Percentiles rank a stretch among this genome's conserved stretches.
Evolutionary conservation across 2,797 vertebrate species (phyloP).

Genomic region (Acanthornis magna): DNA sequence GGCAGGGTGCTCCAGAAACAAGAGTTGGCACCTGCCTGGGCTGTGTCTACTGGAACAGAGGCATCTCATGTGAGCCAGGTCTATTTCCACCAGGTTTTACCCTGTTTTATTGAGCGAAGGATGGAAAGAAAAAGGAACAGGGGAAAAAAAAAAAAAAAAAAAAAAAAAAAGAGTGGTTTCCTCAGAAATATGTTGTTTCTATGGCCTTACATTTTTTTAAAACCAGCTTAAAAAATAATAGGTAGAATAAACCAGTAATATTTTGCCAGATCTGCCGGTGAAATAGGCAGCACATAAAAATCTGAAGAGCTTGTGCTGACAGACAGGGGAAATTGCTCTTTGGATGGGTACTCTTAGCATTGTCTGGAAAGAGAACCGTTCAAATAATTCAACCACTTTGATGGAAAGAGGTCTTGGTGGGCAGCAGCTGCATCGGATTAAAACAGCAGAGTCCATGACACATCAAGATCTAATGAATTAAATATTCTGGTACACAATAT

Average conservation of each 20-base stretch:
- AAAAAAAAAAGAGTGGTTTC: rapidly evolving
- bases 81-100: background rate
- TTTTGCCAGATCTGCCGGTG: background rate
- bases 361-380: background rate
- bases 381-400: background rate
- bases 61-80: background rate
- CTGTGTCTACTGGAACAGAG: background rate
- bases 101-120: background rate
- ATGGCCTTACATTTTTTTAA: background rate
- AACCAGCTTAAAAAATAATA: background rate
- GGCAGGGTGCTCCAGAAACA: background rate
- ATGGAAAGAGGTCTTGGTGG: background rate
- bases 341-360: background rate
- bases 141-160: too few relatives aligned
- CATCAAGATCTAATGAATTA: background rate
- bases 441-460: background rate
- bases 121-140: background rate
- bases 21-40: background rate
- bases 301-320: background rate
- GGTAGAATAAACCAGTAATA: background rate
- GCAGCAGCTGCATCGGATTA: background rate
- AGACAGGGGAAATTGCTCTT: background rate
- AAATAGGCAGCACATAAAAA: background rate
- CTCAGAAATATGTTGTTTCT: background rate
- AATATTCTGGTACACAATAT: background rate